A percentile compares a stretch with the other conserved stretches of the same genome.
phyloP scores from a whole-genome alignment of 2,888 invertebrate genomes.

The Stramonita haemastoma region DNA sequence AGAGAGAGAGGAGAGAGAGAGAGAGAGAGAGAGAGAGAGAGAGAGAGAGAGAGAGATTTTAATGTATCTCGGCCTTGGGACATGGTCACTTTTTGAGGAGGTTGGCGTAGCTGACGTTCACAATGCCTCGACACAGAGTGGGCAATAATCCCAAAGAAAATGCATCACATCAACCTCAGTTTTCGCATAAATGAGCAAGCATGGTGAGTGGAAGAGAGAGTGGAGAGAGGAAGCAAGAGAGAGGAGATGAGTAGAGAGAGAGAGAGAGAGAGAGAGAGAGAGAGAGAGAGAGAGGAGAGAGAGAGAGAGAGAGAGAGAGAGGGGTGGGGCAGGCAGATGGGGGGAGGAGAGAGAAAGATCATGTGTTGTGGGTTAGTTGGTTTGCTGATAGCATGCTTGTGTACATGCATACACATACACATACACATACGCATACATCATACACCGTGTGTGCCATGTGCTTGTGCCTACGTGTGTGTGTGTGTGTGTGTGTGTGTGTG shows the following conservation, averaged over 20 bases:
- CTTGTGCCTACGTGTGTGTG: not conserved
- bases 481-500: conserved; percentile 1
- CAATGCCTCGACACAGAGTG: not conserved
- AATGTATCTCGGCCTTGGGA: not conserved
- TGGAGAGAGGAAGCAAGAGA: too few relatives aligned
- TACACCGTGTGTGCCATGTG: not conserved
- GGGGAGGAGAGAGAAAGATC: not conserved
- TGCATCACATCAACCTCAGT: too few relatives aligned
- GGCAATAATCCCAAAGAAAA: too few relatives aligned
- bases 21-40: not conserved
- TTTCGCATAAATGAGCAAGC: too few relatives aligned
- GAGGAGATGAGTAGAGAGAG: too few relatives aligned
- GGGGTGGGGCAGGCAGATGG: not conserved
- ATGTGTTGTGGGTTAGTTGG: not conserved
- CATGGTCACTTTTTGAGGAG: too few relatives aligned
- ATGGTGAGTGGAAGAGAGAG: too few relatives aligned
- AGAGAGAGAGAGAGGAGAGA: not conserved
- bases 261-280: too few relatives aligned
- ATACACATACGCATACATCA: not conserved
- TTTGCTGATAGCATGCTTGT: not conserved
- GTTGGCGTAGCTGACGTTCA: not conserved
- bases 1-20: not conserved
- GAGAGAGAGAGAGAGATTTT: too few relatives aligned
- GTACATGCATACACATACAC: not conserved
- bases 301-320: not conserved